phyloP scores from a whole-genome alignment of 2,888 invertebrate genomes.

The Tuberolachnus salignus region DNA sequence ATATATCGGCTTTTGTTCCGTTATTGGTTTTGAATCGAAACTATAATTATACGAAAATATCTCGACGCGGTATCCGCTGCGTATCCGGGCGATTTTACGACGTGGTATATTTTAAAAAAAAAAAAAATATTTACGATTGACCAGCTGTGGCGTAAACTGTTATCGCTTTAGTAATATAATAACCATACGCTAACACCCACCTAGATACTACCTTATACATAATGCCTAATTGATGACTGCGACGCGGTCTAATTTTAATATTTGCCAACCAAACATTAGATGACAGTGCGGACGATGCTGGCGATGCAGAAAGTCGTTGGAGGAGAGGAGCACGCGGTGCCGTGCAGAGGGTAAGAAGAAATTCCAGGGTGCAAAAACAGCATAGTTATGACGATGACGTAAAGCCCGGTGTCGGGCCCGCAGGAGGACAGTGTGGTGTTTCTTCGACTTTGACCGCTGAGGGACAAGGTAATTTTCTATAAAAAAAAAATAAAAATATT shows the following conservation, averaged over 20 bases:
- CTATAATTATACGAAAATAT: too few species aligned
- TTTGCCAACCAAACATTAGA: conserved; percentile 19
- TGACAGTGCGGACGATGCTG: conserved; percentile 64
- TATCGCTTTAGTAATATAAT: too few species aligned
- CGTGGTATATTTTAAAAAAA: too few species aligned
- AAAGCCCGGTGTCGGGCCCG: conserved; percentile 61
- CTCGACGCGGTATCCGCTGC: too few species aligned
- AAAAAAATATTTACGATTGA: too few species aligned
- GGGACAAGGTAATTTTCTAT: conserved; percentile 44
- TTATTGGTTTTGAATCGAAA: too few species aligned
- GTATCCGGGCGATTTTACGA: too few species aligned
- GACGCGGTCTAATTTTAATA: not conserved
- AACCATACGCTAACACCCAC: too few species aligned
- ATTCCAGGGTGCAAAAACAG: conserved; percentile 72
- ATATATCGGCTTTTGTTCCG: too few species aligned
- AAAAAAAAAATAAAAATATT: too few species aligned
- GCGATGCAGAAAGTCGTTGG: conserved; percentile 63
- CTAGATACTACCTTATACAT: too few species aligned
- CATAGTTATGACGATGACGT: conserved; percentile 85
- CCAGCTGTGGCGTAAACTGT: too few species aligned
- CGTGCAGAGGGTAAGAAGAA: conserved; percentile 64
- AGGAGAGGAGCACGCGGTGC: conserved; percentile 60
- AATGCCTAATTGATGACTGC: not conserved
- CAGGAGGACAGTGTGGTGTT: conserved; percentile 39
- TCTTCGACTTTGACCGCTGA: conserved; percentile 39